phyloP scores from a whole-genome alignment of 2,888 invertebrate genomes.

The Conus canariensis region DNA sequence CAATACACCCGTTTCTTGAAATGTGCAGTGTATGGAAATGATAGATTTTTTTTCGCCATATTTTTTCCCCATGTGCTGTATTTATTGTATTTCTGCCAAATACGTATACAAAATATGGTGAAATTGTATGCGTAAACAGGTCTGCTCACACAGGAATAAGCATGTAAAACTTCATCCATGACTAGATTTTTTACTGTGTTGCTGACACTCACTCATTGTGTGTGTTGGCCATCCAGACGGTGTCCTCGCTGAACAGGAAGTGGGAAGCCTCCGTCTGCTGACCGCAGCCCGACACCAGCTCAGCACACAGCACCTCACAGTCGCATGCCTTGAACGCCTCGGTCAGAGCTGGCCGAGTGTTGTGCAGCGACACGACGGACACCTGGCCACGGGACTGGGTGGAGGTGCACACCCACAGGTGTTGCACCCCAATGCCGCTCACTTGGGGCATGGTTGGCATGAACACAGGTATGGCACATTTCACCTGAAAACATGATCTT shows the following conservation, averaged over 20 bases:
- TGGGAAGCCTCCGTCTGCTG: constrained; percentile 45
- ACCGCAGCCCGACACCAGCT: constrained; percentile 70
- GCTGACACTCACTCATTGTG: constrained; percentile 83
- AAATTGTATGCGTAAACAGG: too few species aligned
- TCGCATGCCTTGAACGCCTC: constrained; percentile 71
- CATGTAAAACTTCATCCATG: too few species aligned
- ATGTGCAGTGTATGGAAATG: too few species aligned
- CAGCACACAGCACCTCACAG: constrained; percentile 68
- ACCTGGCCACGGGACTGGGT: constrained; percentile 84
- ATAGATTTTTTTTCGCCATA: too few species aligned
- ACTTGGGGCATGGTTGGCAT: constrained; percentile 56
- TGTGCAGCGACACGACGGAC: constrained; percentile 85
- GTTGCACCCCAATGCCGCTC: constrained; percentile 82
- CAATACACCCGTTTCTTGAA: too few species aligned
- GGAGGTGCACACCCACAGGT: constrained; percentile 93
- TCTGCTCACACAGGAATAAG: too few species aligned
- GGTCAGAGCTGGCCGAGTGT: constrained; percentile 70
- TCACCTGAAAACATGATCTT: constrained; percentile 62
- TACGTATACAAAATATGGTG: too few species aligned
- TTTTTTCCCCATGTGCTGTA: too few species aligned
- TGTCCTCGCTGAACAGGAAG: constrained; percentile 71
- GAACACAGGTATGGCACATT: constrained; percentile 73
- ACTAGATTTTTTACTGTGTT: too few species aligned
- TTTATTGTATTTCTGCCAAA: too few species aligned
- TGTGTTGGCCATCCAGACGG: constrained; percentile 95